Conservation (phyloP, 37 sponge, comb jelly and placozoan species). For the Theonella swinhoei region DNA sequence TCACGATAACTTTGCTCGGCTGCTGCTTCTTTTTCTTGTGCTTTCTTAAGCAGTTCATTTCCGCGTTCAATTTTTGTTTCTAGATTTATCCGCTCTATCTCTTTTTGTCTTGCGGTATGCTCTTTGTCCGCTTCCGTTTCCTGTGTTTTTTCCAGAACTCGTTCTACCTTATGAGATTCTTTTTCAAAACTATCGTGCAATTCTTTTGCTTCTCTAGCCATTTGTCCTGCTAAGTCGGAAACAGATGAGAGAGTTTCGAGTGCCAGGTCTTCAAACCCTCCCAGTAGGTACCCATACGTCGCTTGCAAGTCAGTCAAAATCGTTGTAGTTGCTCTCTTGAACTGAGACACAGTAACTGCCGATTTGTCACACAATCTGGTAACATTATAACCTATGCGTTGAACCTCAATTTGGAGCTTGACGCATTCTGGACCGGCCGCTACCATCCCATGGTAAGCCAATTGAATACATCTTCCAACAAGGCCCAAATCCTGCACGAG, state of each 20-base stretch:
- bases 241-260: slow-evolving; percentile 40
- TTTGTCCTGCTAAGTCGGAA: slow-evolving; percentile 45
- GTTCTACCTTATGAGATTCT: too few species aligned
- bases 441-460: slow-evolving; percentile 65
- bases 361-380: slow-evolving; percentile 74
- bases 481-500: slow-evolving; percentile 65
- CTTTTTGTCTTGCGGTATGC: too few species aligned
- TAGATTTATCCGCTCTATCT: too few species aligned
- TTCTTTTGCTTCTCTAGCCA: slow-evolving; percentile 41
- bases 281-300: slow-evolving; percentile 58
- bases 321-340: slow-evolving; percentile 32
- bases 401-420: slow-evolving; percentile 52
- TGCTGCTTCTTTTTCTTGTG: too few species aligned
- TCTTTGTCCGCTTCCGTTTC: too few species aligned
- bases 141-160: too few species aligned
- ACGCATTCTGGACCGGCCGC: slow-evolving; percentile 58
- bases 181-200: too few species aligned
- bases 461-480: slow-evolving; percentile 59
- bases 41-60: too few species aligned
- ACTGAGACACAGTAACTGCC: slow-evolving; percentile 57
- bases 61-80: too few species aligned
- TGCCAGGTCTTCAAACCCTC: slow-evolving; percentile 61
- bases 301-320: slow-evolving; percentile 32
- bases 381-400: slow-evolving; percentile 55
- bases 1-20: too few species aligned